phyloP scores from a whole-genome alignment of 2,888 invertebrate genomes.

The Apodemia mormo region DNA sequence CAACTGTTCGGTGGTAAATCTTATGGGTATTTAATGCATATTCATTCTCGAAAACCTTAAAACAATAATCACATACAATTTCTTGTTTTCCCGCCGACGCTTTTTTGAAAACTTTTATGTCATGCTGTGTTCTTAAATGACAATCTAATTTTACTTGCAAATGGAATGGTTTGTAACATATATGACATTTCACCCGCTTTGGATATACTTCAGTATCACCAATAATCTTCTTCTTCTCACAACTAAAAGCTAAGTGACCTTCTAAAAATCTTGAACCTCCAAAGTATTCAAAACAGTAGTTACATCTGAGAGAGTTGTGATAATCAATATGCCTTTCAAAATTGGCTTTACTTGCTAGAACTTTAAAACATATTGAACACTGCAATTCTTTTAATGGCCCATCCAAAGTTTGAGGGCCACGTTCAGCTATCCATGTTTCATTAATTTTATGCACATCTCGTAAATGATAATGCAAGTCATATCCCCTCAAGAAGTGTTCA shows the following conservation, averaged over 20 bases:
- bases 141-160: constrained; percentile 75
- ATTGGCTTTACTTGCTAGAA: constrained; percentile 72
- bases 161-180: constrained; percentile 76
- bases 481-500: constrained; percentile 64
- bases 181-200: constrained; percentile 67
- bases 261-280: constrained; percentile 67
- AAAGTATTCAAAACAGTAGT: constrained; percentile 76
- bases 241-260: constrained; percentile 69
- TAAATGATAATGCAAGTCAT: constrained; percentile 70
- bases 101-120: constrained; percentile 53
- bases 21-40: constrained; percentile 65
- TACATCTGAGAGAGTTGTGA: constrained; percentile 73
- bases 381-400: constrained; percentile 71
- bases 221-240: constrained; percentile 68
- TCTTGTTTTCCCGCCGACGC: constrained; percentile 54
- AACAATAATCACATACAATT: constrained; percentile 74
- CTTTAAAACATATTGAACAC: constrained; percentile 72
- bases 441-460: constrained; percentile 62
- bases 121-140: constrained; percentile 68
- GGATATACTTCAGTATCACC: constrained; percentile 69
- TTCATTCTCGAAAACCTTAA: constrained; percentile 70
- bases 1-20: constrained; percentile 69
- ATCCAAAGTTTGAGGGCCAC: constrained; percentile 49
- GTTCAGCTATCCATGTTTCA: constrained; percentile 72
- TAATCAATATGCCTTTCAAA: constrained; percentile 75